phyloP scores from a whole-genome alignment of 64 coral and sea anemone genomes.

The Hydrozoanthus tunicans region DNA sequence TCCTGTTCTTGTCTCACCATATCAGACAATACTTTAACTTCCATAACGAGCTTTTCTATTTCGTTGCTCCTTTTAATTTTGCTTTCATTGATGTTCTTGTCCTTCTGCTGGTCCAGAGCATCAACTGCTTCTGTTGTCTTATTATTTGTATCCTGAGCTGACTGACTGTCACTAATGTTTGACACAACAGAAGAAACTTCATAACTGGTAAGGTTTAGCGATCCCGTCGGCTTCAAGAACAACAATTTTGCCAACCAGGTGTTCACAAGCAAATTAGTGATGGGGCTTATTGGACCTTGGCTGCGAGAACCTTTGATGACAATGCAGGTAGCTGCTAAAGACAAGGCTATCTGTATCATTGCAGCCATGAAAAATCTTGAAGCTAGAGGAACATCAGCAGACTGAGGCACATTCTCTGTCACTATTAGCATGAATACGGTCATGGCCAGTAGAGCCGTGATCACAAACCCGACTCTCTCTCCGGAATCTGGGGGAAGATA shows the following conservation, averaged over 20 bases:
- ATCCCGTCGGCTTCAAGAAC: slow-evolving; percentile 41
- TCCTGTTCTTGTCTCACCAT: neutral
- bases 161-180: slow-evolving; percentile 2
- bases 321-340: slow-evolving; percentile 49
- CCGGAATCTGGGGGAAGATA: slow-evolving; percentile 64
- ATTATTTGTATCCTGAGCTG: neutral
- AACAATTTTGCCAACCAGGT: slow-evolving; percentile 55
- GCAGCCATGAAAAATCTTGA: slow-evolving; percentile 51
- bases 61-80: neutral
- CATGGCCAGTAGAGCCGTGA: slow-evolving; percentile 50
- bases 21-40: slow-evolving; percentile 48
- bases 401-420: slow-evolving; percentile 50
- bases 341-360: slow-evolving; percentile 64
- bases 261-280: slow-evolving; percentile 27
- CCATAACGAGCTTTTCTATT: slow-evolving; percentile 26
- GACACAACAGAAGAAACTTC: neutral
- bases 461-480: slow-evolving; percentile 67
- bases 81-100: neutral
- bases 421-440: slow-evolving; percentile 55
- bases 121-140: neutral
- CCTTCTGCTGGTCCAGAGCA: neutral
- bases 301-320: slow-evolving; percentile 48
- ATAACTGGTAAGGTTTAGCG: neutral
- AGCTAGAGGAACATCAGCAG: slow-evolving; percentile 2
- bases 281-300: slow-evolving; percentile 13